A percentile compares a stretch with the other conserved stretches of the same genome.
Evolutionary conservation across 2,888 invertebrate genomes (phyloP).

Genomic region (Dasypogon diadema): DNA sequence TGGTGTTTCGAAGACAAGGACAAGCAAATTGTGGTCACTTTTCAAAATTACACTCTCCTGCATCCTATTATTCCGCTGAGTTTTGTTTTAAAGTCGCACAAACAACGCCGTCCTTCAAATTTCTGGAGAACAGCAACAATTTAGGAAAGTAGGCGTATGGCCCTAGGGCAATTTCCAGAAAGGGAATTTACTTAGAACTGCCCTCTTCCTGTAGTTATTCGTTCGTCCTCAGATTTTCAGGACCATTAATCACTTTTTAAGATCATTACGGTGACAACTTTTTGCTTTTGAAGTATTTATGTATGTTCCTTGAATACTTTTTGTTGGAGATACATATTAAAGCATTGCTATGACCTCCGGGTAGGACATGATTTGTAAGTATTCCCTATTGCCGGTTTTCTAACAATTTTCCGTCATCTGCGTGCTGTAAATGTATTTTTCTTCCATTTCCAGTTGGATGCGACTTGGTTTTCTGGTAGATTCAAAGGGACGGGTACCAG

Average conservation of each 20-base stretch:
- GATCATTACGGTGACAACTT: background rate
- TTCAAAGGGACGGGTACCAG: constrained; percentile 94
- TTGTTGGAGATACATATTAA: no score
- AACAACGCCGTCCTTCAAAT: background rate
- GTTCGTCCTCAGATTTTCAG: background rate
- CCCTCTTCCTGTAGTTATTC: background rate
- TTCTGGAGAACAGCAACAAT: background rate
- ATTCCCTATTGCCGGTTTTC: background rate
- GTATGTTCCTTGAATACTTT: no score
- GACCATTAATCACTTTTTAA: background rate
- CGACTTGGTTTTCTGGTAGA: constrained; percentile 94
- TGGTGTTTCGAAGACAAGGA: background rate
- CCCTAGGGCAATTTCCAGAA: background rate
- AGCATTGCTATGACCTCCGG: no score
- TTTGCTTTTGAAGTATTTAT: no score
- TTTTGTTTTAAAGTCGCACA: background rate
- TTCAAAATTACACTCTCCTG: background rate
- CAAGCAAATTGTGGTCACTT: background rate
- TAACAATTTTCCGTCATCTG: background rate
- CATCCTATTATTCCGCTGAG: background rate
- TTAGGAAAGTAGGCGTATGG: background rate
- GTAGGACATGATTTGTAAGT: no score
- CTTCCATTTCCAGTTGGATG: constrained; percentile 87
- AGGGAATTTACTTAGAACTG: background rate
- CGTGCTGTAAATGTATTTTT: background rate